A percentile compares a stretch with the other conserved stretches of the same genome.
Evolutionary conservation across 2,113 vertebrate genomes (phyloP).

Genomic region (Dinomys branickii): DNA sequence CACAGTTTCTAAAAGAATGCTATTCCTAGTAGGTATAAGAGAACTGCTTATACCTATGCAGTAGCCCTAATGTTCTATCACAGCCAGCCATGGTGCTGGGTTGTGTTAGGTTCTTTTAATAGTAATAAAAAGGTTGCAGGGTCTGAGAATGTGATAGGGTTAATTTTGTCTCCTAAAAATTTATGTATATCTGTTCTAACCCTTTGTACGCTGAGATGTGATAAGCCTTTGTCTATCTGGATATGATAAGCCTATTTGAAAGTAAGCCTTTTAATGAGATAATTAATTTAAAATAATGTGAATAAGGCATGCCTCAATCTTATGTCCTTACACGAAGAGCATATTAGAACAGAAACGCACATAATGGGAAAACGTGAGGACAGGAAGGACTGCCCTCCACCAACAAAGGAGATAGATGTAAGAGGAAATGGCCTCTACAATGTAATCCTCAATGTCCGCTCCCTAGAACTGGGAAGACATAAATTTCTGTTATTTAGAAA

Average conservation of each 20-base stretch:
- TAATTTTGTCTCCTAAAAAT: not conserved
- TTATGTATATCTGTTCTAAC: not conserved
- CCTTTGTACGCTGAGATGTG: not conserved
- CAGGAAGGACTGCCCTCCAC: not conserved
- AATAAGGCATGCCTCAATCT: accelerated
- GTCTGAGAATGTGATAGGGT: not conserved
- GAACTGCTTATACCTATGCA: accelerated
- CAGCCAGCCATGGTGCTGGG: not conserved
- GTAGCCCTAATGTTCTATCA: not conserved
- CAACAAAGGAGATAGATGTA: not conserved
- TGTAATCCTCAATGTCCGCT: not conserved
- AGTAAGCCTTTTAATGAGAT: not conserved
- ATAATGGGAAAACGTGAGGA: not conserved
- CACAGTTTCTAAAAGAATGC: not conserved
- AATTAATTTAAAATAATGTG: not conserved
- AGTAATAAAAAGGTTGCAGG: not conserved
- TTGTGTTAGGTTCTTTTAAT: not conserved
- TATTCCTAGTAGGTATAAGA: not conserved
- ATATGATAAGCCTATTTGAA: not conserved
- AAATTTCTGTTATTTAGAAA: not conserved
- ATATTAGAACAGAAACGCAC: not conserved
- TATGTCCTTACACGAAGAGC: not conserved
- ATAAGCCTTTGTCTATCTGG: not conserved
- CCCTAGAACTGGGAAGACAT: not conserved
- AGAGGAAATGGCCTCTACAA: not conserved